Base-by-base conservation (phyloP, 2,888 invertebrate genomes). In the Odontomyia ornata region DNA sequence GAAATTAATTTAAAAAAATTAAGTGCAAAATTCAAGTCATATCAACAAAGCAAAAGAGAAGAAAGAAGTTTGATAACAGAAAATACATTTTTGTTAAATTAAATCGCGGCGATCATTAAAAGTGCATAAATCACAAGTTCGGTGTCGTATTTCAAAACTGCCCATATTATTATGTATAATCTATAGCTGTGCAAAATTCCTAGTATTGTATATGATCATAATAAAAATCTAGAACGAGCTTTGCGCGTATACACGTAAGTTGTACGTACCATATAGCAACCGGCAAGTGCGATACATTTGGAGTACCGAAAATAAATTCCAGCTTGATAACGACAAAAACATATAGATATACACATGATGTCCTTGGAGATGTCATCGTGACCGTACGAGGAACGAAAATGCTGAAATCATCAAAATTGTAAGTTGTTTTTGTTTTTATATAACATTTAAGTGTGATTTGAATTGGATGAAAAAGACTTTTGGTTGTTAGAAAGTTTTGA, bases 341-440 rank as follows among this genome's bases (percentile, higher is more conserved):
- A n/a, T n/a, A n/a, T n/a, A n/a, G n/a, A n/a, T 36, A 36, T 36
- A 36, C 36, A 36, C 36, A 36, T 52, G 9, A 60, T 60, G 60
- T 60, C 46, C 43, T 18, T 36, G 64, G 30, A 15, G 67, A 67
- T 67, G 67, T 67, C 67, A 43, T 67, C 67, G 67, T 67, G 67
- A 67, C 67, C 23, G 27, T 11, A 21, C 13, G 30, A 28, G 4
- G 25, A 64, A 46, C 21, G 18, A 28, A 28, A 64, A 64, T 64
- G 23, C 25, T 64, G n/a, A 28, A 15, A 64, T 30, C 30, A 64
- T 64, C 27, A n/a, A 67, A 67, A 67, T 43, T 67, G 67, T 67
- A 67, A 67, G 67, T 67, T 28, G 27, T 3, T 23, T 52, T 18
- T 36, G 36, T 36, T 36, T 36, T 36, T 36, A 3, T 36, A 36